Evolutionary conservation across 2,113 vertebrate genomes (phyloP), one percentile per base, ranked within the genome.

Genomic region (Excalfactoria chinensis): DNA sequence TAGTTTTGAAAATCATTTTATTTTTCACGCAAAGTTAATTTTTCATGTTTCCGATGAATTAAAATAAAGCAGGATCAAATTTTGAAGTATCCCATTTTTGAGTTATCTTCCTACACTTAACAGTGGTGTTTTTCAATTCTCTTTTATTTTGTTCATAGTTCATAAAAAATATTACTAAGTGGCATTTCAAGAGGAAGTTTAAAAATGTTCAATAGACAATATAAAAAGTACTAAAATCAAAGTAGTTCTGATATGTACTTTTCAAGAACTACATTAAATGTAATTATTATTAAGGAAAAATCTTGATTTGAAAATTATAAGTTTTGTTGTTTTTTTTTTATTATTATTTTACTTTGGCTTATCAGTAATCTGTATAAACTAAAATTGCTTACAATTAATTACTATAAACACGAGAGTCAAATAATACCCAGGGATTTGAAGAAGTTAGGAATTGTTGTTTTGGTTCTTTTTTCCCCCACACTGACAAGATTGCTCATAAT

Each of bases 221-320:
- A 37, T 63, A 37, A 58, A 48, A 88, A 91, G 30, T 80, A 25
- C 87, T 26, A 10, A 34, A 84, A 89, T 82, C 87, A 60, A 37
- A 34, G 35, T 75, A 35, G 35, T 78, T 84, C 23, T 89, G 7
- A 55, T 37, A 40, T 22, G 49, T 86, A 22, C 22, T 78, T 94
- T 71, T 91, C 20, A 68, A 83, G 49, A 51, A 66, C 43, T 11
- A 78, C 7, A 13, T 3, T 17, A 78, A 6, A 48, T 37, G 5
- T 59, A 85, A n/a, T n/a, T n/a, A 88, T 20, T 78, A n/a, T 76
- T 78, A 69, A 89, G 41, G 13, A 80, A 92, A 83, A 91, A 63
- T 89, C 12, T 78, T 93, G 9, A 73, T 84, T 80, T 91, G 28
- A 80, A 96, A 96, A 71, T 28, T 60, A 44, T 28, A 35, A 64